These are phyloP conservation scores for Gambusia holbrooki DNA, from an alignment of 2,113 vertebrate species.

Conservation along the genomic window DNA sequence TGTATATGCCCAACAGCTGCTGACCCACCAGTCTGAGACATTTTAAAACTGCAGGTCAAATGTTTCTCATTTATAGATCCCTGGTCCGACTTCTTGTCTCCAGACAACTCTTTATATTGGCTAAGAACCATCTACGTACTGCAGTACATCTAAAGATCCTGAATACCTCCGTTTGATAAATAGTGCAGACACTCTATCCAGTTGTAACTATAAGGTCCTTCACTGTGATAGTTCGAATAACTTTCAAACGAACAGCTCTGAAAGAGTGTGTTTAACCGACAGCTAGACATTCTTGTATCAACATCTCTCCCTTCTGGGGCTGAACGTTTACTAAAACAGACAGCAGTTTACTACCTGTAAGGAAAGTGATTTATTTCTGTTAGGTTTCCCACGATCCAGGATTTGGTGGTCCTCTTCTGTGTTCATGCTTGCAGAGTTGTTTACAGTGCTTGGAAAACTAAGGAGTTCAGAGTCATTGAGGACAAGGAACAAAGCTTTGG, in stretches of 20 bases:
- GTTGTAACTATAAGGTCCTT: conserved; percentile 10
- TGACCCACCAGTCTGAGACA: conserved; percentile 23
- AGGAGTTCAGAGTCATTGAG: conserved; percentile 23
- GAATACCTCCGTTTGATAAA: conserved; percentile 35
- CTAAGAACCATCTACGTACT: conserved; percentile 9
- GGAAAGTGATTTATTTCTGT: conserved; percentile 42
- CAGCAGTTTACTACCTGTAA: conserved; percentile 29
- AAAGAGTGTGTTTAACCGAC: conserved; percentile 6
- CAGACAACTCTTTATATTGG: conserved; percentile 46
- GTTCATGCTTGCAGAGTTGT: conserved; percentile 50
- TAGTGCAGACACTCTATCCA: conserved; percentile 5
- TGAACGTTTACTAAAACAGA: conserved; percentile 27
- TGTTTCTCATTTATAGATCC: conserved; percentile 41
- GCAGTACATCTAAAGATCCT: conserved; percentile 3
- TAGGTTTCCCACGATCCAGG: conserved; percentile 47
- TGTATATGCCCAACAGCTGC: conserved; percentile 44
- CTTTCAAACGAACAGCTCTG: background rate
- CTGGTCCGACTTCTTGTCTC: conserved; percentile 14
- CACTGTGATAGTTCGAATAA: background rate
- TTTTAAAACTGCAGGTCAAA: conserved; percentile 48
- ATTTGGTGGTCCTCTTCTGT: conserved; percentile 25
- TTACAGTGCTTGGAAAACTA: conserved; percentile 49
- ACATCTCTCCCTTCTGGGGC: conserved; percentile 14
- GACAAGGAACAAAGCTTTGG: conserved; percentile 22
- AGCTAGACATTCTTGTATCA: conserved; percentile 19